These are phyloP conservation scores for Leptatherina wallacei DNA, from an alignment of 2,797 vertebrate species.

Conservation along the genomic window DNA sequence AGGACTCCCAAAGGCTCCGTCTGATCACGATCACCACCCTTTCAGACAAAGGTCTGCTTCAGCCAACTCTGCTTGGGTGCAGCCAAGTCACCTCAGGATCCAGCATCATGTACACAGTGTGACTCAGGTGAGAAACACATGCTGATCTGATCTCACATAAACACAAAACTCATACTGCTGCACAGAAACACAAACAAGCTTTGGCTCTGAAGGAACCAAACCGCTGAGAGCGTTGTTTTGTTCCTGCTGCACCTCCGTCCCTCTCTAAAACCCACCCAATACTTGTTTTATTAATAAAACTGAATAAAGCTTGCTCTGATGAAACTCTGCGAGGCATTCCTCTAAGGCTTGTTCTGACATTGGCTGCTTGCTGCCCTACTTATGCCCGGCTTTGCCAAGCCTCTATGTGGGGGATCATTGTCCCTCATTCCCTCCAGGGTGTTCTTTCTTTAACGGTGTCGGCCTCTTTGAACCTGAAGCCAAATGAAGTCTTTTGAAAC, in stretches of 20 bases:
- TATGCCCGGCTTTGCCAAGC: slow-evolving; percentile 25
- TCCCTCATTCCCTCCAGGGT: slow-evolving; percentile 44
- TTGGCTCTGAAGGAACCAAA: neutral
- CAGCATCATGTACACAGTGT: slow-evolving; percentile 45
- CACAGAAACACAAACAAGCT: neutral
- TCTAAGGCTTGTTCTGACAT: slow-evolving; percentile 61
- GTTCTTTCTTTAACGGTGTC: slow-evolving; percentile 52
- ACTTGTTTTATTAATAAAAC: slow-evolving; percentile 62
- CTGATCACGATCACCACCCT: slow-evolving; percentile 36
- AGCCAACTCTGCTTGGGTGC: slow-evolving; percentile 33
- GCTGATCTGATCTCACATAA: slow-evolving; percentile 47
- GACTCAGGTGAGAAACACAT: slow-evolving; percentile 71
- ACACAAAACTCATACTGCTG: slow-evolving; percentile 6
- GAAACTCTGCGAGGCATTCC: slow-evolving; percentile 53
- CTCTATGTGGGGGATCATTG: slow-evolving; percentile 61
- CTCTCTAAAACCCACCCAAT: slow-evolving; percentile 17
- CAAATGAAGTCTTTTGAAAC: slow-evolving; percentile 49
- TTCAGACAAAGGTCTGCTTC: slow-evolving; percentile 71
- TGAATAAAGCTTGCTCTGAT: slow-evolving; percentile 53
- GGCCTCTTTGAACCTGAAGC: slow-evolving; percentile 62
- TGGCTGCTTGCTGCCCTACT: slow-evolving; percentile 65
- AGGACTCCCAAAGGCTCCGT: slow-evolving; percentile 46
- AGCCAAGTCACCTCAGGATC: slow-evolving; percentile 54
- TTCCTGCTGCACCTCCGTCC: slow-evolving; percentile 7
- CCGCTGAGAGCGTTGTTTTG: slow-evolving; percentile 21